phyloP scores from a whole-genome alignment of 2,888 invertebrate genomes.

The Drosophila subquinaria region DNA sequence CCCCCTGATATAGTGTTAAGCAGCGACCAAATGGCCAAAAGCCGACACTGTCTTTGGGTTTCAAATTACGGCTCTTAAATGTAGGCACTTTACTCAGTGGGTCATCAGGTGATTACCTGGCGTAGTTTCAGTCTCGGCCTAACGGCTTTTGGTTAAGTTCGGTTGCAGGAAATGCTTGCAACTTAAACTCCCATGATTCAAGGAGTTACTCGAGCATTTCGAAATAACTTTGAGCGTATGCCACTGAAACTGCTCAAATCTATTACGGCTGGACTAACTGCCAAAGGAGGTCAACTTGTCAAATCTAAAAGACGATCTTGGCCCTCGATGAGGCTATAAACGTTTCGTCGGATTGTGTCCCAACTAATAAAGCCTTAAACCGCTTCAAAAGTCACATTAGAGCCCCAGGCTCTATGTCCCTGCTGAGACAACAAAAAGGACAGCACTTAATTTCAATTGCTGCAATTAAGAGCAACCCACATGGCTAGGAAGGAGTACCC shows the following conservation, averaged over 20 bases:
- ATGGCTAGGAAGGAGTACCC: constrained; percentile 10
- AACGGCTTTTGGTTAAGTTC: constrained; percentile 15
- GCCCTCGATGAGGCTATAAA: constrained; percentile 60
- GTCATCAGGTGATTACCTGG: constrained; percentile 53
- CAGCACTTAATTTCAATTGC: constrained; percentile 80
- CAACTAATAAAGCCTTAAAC: constrained; percentile 63
- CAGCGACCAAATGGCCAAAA: constrained; percentile 8
- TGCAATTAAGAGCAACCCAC: constrained; percentile 74
- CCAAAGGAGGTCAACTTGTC: constrained; percentile 27
- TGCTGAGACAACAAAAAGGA: constrained; percentile 52
- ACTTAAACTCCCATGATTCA: constrained; percentile 17
- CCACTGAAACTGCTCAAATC: constrained; percentile 43
- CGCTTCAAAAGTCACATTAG: constrained; percentile 34
- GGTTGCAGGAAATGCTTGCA: constrained; percentile 37
- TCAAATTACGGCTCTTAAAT: constrained; percentile 55
- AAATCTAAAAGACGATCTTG: constrained; percentile 24
- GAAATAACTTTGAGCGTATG: not conserved
- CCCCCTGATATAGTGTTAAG: constrained; percentile 29
- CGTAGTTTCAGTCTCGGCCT: constrained; percentile 15
- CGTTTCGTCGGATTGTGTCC: constrained; percentile 47
- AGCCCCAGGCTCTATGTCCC: constrained; percentile 2
- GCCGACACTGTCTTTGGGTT: constrained; percentile 23
- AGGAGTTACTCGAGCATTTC: constrained; percentile 1
- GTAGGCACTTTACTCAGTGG: constrained; percentile 44
- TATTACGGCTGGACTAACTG: constrained; percentile 31